Percentiles rank a stretch among this genome's conserved stretches.
phyloP scores from a whole-genome alignment of 2,797 vertebrate genomes.

The Margarornis squamiger region DNA sequence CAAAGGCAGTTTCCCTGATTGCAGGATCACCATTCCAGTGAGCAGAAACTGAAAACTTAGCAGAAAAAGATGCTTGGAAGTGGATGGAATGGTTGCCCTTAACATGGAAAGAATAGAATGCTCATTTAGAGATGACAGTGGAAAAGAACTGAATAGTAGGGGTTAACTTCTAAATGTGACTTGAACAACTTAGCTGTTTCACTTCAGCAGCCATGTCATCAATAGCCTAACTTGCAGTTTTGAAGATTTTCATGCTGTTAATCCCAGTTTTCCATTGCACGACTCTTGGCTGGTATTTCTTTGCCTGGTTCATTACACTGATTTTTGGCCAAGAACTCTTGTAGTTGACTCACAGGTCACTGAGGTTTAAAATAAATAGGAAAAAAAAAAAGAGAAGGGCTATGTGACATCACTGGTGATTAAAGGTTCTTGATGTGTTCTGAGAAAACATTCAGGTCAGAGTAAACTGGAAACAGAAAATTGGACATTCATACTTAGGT shows the following conservation, averaged over 20 bases:
- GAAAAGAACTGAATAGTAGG: neutral
- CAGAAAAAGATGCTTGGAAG: neutral
- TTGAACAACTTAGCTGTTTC: neutral
- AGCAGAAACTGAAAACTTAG: neutral
- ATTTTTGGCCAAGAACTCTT: conserved; percentile 43
- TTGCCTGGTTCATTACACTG: conserved; percentile 28
- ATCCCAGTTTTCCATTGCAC: conserved; percentile 29
- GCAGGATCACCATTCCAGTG: neutral
- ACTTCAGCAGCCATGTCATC: conserved; percentile 36
- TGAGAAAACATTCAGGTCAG: conserved; percentile 40
- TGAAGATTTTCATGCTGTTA: conserved; percentile 35
- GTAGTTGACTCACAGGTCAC: conserved; percentile 66
- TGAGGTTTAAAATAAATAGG: conserved; percentile 60
- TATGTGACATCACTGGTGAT: conserved; percentile 49
- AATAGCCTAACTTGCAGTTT: conserved; percentile 16
- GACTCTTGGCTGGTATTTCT: conserved; percentile 48
- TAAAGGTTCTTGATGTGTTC: conserved; percentile 24
- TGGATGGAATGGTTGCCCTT: neutral
- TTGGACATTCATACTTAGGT: neutral
- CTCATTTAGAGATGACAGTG: neutral
- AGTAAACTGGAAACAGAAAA: conserved; percentile 3
- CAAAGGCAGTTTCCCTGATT: neutral
- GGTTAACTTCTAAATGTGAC: conserved; percentile 12
- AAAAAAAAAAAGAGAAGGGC: neutral
- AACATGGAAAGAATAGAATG: neutral